A percentile compares a stretch with the other conserved stretches of the same genome.
phyloP scores from a whole-genome alignment of 2,888 invertebrate genomes.

The Trimorus sp. region DNA sequence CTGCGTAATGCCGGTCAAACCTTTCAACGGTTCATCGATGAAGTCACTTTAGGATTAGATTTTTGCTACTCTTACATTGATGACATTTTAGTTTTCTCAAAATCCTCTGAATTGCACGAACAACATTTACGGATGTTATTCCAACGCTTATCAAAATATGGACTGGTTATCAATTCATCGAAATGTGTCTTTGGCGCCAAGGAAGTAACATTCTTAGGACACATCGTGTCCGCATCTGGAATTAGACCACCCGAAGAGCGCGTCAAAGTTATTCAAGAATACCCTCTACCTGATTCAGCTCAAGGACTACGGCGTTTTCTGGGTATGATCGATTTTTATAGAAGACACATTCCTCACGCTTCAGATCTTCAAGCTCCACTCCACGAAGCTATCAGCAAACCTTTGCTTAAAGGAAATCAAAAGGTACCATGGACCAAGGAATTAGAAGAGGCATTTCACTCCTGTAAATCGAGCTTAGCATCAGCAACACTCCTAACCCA shows the following conservation, averaged over 20 bases:
- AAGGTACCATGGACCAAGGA: slow-evolving; percentile 28
- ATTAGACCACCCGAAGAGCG: too few relatives aligned
- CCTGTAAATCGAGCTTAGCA: neutral
- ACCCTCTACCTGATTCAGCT: slow-evolving; percentile 7
- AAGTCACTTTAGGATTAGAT: slow-evolving; percentile 66
- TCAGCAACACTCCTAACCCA: slow-evolving; percentile 32
- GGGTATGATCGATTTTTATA: slow-evolving; percentile 54
- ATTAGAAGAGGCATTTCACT: neutral
- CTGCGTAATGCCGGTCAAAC: slow-evolving; percentile 1
- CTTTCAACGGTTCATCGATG: slow-evolving; percentile 48
- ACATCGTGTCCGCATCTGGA: too few relatives aligned
- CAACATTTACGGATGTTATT: slow-evolving; percentile 54
- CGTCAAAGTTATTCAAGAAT: neutral
- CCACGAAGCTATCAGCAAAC: slow-evolving; percentile 25
- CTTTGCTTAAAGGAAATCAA: slow-evolving; percentile 46
- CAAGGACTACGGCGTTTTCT: slow-evolving; percentile 25
- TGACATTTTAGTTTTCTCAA: slow-evolving; percentile 61
- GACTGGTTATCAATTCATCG: slow-evolving; percentile 63
- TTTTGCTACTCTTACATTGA: slow-evolving; percentile 58
- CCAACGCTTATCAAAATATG: slow-evolving; percentile 50
- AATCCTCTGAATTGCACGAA: slow-evolving; percentile 45
- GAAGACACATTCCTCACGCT: slow-evolving; percentile 36
- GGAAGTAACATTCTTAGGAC: too few relatives aligned
- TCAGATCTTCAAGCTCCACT: slow-evolving; percentile 45
- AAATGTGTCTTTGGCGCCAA: slow-evolving; percentile 74